phyloP scores from a whole-genome alignment of 2,113 vertebrate species.

The Rana temporaria region DNA sequence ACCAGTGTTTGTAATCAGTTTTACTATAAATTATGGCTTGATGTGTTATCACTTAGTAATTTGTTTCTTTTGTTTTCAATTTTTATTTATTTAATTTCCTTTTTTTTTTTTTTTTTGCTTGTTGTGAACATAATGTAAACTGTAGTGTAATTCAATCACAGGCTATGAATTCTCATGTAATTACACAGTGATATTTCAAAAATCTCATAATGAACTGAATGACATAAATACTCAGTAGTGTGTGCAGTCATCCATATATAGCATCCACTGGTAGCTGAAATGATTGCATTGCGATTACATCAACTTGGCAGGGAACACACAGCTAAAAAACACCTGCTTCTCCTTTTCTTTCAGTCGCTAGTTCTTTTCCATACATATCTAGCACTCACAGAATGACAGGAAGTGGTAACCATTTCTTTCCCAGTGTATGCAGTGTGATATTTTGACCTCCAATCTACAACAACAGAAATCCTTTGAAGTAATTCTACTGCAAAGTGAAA shows the following conservation, averaged over 20 bases:
- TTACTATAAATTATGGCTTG: neutral
- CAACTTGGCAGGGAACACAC: conserved; percentile 21
- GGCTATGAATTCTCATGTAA: conserved; percentile 20
- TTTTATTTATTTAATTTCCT: too few species aligned
- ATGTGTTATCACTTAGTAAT: neutral
- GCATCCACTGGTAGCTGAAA: conserved; percentile 4
- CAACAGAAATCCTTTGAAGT: too few species aligned
- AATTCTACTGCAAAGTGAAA: too few species aligned
- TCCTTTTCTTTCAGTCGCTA: neutral
- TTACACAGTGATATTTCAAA: conserved; percentile 27
- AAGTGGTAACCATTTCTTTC: neutral
- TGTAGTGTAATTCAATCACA: conserved; percentile 25
- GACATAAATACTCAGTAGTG: conserved; percentile 31
- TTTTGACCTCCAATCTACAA: too few species aligned
- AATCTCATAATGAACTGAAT: conserved; percentile 32
- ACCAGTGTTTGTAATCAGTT: neutral
- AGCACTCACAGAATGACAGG: conserved; percentile 6
- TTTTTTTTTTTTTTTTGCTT: neutral
- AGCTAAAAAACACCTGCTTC: conserved; percentile 42
- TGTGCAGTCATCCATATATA: conserved; percentile 11
- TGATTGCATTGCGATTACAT: conserved; percentile 33
- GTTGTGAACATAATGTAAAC: conserved; percentile 39
- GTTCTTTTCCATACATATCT: conserved; percentile 29
- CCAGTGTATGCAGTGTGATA: neutral
- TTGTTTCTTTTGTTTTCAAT: too few species aligned